Conservation (phyloP, 2,888 invertebrate genomes). For the Papilio elwesi region DNA sequence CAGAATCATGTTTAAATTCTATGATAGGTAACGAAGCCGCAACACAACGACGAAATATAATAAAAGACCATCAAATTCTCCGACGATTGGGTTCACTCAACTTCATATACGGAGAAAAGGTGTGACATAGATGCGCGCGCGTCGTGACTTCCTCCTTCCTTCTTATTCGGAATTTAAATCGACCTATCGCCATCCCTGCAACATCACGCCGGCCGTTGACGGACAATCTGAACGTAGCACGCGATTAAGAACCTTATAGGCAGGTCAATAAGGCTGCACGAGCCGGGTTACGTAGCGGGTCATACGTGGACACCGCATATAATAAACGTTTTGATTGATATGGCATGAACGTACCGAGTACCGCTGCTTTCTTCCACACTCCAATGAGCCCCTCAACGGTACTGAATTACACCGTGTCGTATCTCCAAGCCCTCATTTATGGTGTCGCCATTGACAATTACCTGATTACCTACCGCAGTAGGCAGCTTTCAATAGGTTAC, state of each 20-base stretch:
- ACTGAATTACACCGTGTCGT: slow-evolving; percentile 76
- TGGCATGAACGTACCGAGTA: slow-evolving; percentile 74
- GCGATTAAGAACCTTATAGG: slow-evolving; percentile 58
- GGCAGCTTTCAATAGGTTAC: slow-evolving; percentile 45
- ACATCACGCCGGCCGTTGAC: slow-evolving; percentile 48
- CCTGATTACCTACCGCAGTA: slow-evolving; percentile 48
- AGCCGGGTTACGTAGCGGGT: slow-evolving; percentile 38
- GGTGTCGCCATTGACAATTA: slow-evolving; percentile 76
- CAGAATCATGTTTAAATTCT: too few relatives aligned
- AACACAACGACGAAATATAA: background rate
- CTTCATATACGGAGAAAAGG: slow-evolving; percentile 81
- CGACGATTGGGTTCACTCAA: slow-evolving; percentile 69
- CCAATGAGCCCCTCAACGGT: slow-evolving; percentile 76
- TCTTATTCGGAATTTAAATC: slow-evolving; percentile 83
- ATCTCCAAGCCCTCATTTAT: slow-evolving; percentile 76
- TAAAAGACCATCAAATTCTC: slow-evolving; percentile 51
- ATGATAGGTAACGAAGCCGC: too few relatives aligned
- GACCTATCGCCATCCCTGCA: slow-evolving; percentile 74
- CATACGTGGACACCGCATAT: slow-evolving; percentile 61
- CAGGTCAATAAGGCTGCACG: slow-evolving; percentile 54
- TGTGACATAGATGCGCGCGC: slow-evolving; percentile 77
- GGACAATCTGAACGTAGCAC: slow-evolving; percentile 44
- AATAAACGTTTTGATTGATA: slow-evolving; percentile 80
- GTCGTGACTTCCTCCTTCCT: slow-evolving; percentile 82
- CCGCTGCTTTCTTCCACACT: slow-evolving; percentile 80